phyloP scores from a whole-genome alignment of 2,113 vertebrate species.

The Peromyscus polionotus region DNA sequence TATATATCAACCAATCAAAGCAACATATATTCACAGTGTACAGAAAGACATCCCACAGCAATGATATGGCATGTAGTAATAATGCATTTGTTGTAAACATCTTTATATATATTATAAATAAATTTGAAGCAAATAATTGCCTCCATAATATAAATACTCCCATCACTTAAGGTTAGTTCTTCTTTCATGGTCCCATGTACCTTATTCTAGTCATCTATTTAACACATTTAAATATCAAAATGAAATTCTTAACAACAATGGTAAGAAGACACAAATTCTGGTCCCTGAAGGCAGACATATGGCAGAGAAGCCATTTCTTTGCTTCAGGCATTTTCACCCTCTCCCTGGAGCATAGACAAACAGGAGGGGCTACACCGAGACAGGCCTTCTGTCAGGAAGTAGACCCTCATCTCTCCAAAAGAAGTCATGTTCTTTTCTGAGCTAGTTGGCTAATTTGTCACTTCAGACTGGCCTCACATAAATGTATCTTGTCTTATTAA shows the following conservation, averaged over 20 bases:
- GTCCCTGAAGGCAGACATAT: slow-evolving; percentile 39
- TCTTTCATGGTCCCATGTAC: background rate
- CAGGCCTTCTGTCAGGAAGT: background rate
- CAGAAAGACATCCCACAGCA: too few species aligned
- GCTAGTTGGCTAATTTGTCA: background rate
- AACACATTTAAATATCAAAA: slow-evolving; percentile 43
- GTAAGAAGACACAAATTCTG: slow-evolving; percentile 35
- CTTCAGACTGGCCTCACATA: background rate
- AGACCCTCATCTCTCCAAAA: background rate
- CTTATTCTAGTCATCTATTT: slow-evolving; percentile 19
- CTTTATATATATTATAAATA: slow-evolving; percentile 23
- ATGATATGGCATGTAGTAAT: background rate
- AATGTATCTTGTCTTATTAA: slow-evolving; percentile 9
- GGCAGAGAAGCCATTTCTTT: background rate
- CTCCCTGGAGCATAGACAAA: background rate
- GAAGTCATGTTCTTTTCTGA: background rate
- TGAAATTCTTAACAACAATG: slow-evolving; percentile 3
- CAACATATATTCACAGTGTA: too few species aligned
- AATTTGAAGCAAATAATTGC: slow-evolving; percentile 38
- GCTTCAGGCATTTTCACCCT: background rate
- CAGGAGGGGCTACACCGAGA: background rate
- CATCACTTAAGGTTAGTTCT: slow-evolving; percentile 33
- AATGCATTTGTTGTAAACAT: background rate
- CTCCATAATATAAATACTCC: background rate
- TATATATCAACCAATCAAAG: too few species aligned